Base-by-base conservation (phyloP, 2,113 vertebrate species). In the Pristiophorus japonicus region DNA sequence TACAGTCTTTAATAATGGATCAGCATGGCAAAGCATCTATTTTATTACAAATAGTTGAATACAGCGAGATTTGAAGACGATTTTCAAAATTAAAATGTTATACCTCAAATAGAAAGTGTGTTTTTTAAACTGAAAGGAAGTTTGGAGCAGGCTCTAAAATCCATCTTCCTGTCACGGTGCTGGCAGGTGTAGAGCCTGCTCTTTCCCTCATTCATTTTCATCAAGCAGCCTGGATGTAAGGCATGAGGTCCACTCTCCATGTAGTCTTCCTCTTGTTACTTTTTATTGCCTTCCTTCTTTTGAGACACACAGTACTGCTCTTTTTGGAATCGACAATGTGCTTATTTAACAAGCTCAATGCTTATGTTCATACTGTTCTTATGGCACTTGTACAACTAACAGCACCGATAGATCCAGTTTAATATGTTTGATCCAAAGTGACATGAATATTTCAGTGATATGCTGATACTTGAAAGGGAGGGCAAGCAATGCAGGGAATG, bases 361-460 rank as follows among this genome's bases (percentile, higher is more conserved):
- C 96, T 95, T 96, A 97, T 96, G 96, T 96, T 96, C 95, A 88
- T 20, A 78, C 96, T 96, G 97, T 97, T 97, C 97, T 97, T 96
- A 95, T 97, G 97, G 97, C 96, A 96, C 96, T 97, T 96, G 95
- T 96, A 97, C 96, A 97, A 96, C 96, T 96, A 95, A 95, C 62
- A 90, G 96, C 96, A 96, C 96, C 95, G 90, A 96, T 97, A 96
- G 95, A 94, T 97, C 97, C 96, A 96, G 97, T 97, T 98, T 97
- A 97, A 97, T 97, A 96, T 96, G 96, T 97, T 97, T 98, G 97
- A 97, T 97, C 97, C n/a, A 96, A 95, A 96, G 97, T 96, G 97
- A 97, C 97, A 97, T 97, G 96, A 97, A 97, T 98, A 97, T 97
- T 98, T 98, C 96, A 96, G 97, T 96, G 96, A 96, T 98, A 97